Base-by-base conservation (phyloP, 2,113 vertebrate species). In the Numida meleagris region DNA sequence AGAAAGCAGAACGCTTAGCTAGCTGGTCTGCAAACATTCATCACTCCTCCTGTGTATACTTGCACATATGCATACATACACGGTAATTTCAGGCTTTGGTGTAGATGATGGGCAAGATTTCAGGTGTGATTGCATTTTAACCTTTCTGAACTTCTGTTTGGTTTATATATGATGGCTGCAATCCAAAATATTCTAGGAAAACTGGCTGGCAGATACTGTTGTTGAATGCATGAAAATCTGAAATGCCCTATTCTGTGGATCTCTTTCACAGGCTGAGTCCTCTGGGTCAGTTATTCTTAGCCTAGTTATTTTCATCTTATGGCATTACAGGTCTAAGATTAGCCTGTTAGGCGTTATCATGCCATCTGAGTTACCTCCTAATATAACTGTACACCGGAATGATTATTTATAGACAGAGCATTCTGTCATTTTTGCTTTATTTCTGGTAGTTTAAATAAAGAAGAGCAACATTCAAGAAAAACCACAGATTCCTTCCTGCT, bases 201-300 rank as follows among this genome's bases (percentile, higher is more conserved):
- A 55, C 14, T 50, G 82, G 7, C 51, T 4, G 10, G 66, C 59
- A 94, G 66, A 88, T 91, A 70, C 72, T 97, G 81, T 94, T 95
- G 91, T 93, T 92, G 92, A 94, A 86, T 92, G 73, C 77, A 87
- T 94, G 78, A 92, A 92, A 96, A 96, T 93, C 80, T 94, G 86
- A 97, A 96, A 79, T 88, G 92, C 90, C 77, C 89, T 80, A 51
- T 93, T 96, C 89, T 89, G 61, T 95, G 92, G 90, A 85, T 97
- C 93, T 94, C 97, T 98, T 96, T 94, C 98, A 98, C 98, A 98
- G 96, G 97, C 98, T 98, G 98, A 98, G 98, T 99, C 98, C 99
- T 99, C 98, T 98, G 98, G 99, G 99, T 99, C 99, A 99, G 98
- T 99, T 99, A 99, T 99, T 99, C 99, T 99, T 99, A 99, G 99